A percentile compares a stretch with the other conserved stretches of the same genome.
Conservation (phyloP, 92 coral and sea anemone species). For the Paramuricea clavata region DNA sequence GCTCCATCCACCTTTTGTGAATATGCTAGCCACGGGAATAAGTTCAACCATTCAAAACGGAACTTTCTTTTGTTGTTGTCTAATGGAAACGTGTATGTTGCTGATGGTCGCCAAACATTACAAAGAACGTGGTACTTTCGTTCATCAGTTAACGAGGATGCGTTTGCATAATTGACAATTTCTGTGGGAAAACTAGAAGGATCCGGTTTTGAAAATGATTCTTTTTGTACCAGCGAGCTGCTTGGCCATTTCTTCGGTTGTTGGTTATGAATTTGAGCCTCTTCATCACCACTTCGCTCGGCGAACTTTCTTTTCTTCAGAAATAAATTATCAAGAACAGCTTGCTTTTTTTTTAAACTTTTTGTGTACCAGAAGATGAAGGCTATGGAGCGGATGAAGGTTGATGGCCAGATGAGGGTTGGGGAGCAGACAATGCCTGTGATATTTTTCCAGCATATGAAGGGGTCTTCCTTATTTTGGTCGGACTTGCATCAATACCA, state of each 20-base stretch:
- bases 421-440: background rate
- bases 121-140: conserved; percentile 25
- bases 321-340: conserved; percentile 27
- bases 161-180: conserved; percentile 28
- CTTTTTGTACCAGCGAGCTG: background rate
- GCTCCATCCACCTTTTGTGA: conserved; percentile 31
- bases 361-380: background rate
- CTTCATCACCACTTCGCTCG: background rate
- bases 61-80: background rate
- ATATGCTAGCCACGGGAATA: conserved; percentile 40
- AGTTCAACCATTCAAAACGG: conserved; percentile 9
- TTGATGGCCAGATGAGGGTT: too few species aligned
- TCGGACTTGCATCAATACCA: background rate
- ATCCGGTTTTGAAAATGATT: background rate
- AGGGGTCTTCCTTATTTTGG: background rate
- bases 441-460: conserved; percentile 18
- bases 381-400: too few species aligned
- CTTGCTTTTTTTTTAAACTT: conserved; percentile 48
- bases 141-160: conserved; percentile 23
- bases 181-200: conserved; percentile 17
- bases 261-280: background rate
- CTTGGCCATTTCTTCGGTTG: conserved; percentile 4
- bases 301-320: conserved; percentile 22
- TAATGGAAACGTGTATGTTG: conserved; percentile 22
- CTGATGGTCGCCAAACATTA: conserved; percentile 35